phyloP scores from a whole-genome alignment of 2,113 vertebrate genomes.

The Bubo bubo region DNA sequence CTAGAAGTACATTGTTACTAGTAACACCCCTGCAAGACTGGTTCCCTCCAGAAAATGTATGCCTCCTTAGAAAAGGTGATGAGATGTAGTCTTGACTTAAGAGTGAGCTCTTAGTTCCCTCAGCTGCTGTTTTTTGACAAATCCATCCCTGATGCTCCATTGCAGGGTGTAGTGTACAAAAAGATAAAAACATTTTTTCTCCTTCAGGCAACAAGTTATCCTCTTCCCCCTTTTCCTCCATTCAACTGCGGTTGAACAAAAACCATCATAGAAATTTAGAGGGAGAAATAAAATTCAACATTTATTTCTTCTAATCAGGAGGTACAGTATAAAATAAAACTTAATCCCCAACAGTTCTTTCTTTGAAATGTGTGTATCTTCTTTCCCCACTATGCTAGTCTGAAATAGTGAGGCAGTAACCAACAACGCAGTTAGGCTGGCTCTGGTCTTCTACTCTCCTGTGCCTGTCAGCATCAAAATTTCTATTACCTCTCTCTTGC shows the following conservation, averaged over 20 bases:
- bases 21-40: neutral
- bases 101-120: neutral
- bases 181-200: neutral
- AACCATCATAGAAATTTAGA: neutral
- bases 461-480: neutral
- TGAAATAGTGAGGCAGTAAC: neutral
- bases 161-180: neutral
- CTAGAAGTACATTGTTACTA: neutral
- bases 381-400: neutral
- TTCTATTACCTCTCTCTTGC: neutral
- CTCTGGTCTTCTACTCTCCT: neutral
- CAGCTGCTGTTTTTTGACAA: neutral
- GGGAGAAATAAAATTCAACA: neutral
- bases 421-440: neutral
- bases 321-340: neutral
- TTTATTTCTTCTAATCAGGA: neutral
- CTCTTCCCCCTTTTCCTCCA: neutral
- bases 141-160: neutral
- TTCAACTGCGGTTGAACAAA: neutral
- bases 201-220: neutral
- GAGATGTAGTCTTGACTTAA: neutral
- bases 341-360: neutral
- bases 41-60: neutral
- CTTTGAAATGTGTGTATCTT: neutral
- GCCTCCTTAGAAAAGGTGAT: neutral